Evolutionary conservation across 2,113 vertebrate genomes (phyloP).

Genomic region (Megalops atlanticus): DNA sequence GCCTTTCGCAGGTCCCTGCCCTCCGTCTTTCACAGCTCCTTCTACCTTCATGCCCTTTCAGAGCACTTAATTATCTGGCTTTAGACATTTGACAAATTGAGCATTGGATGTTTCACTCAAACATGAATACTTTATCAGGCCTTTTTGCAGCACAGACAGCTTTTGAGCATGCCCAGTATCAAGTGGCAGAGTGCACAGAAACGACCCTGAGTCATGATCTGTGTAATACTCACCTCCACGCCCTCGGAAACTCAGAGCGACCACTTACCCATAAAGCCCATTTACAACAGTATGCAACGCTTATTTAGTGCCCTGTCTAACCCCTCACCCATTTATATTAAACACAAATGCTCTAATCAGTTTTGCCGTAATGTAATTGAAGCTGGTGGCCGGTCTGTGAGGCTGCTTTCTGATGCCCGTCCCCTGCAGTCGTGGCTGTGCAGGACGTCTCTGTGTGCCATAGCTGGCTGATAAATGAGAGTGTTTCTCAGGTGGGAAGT

Average conservation of each 20-base stretch:
- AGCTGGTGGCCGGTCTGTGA: too few relatives aligned
- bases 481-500: too few relatives aligned
- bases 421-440: too few relatives aligned
- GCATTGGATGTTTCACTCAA: slow-evolving; percentile 4
- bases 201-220: too few relatives aligned
- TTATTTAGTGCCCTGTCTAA: neutral
- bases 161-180: slow-evolving; percentile 14
- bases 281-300: neutral
- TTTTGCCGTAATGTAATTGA: too few relatives aligned
- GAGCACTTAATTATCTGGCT: slow-evolving; percentile 42
- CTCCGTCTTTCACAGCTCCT: slow-evolving; percentile 39
- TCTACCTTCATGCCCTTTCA: slow-evolving; percentile 28
- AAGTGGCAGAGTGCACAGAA: too few relatives aligned
- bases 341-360: too few relatives aligned
- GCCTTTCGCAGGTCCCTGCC: too few relatives aligned
- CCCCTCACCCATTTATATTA: too few relatives aligned
- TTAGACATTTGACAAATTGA: slow-evolving; percentile 41
- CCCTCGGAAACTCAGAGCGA: neutral
- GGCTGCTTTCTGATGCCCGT: too few relatives aligned
- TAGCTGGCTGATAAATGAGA: too few relatives aligned
- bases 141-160: slow-evolving; percentile 24
- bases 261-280: neutral
- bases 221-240: neutral
- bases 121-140: slow-evolving; percentile 38
- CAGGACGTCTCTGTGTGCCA: too few relatives aligned